These are phyloP conservation scores for Barbus barbus DNA, from an alignment of 2,113 vertebrate genomes.

Conservation along the genomic window DNA sequence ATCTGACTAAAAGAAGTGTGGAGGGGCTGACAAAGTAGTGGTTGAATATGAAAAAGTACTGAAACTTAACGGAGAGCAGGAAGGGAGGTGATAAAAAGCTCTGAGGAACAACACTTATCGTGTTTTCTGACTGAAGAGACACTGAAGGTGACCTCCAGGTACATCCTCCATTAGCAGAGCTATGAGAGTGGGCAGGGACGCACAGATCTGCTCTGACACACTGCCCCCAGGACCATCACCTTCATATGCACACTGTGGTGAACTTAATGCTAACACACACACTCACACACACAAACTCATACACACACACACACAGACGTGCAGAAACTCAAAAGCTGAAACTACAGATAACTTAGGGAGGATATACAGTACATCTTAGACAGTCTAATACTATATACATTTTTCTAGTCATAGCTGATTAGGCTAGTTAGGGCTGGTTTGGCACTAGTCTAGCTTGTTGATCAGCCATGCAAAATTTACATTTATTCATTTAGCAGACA, in stretches of 20 bases:
- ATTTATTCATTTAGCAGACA: not conserved
- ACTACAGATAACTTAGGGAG: not conserved
- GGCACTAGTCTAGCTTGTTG: not conserved
- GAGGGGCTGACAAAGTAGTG: not conserved
- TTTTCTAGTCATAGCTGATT: not conserved
- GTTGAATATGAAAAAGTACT: slow-evolving; percentile 11
- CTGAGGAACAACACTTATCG: slow-evolving; percentile 20
- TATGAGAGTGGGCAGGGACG: slow-evolving; percentile 29
- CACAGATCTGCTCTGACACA: slow-evolving; percentile 27
- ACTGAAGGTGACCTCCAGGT: slow-evolving; percentile 27
- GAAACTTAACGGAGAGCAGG: not conserved
- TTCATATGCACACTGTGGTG: not conserved
- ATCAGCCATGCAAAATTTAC: not conserved
- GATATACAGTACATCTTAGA: not conserved
- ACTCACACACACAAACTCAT: slow-evolving; percentile 17
- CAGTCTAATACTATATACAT: not conserved
- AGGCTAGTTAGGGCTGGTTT: not conserved
- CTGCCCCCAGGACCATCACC: slow-evolving; percentile 15
- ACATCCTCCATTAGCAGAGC: slow-evolving; percentile 41
- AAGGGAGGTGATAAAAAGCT: slow-evolving; percentile 23
- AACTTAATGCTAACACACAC: slow-evolving; percentile 1
- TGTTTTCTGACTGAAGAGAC: slow-evolving; percentile 16
- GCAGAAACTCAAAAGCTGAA: not conserved
- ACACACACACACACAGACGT: slow-evolving; percentile 1
- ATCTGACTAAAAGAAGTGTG: not conserved